Evolutionary conservation across 2,113 vertebrate genomes (phyloP).

Genomic region (Rhabdornis inornatus): DNA sequence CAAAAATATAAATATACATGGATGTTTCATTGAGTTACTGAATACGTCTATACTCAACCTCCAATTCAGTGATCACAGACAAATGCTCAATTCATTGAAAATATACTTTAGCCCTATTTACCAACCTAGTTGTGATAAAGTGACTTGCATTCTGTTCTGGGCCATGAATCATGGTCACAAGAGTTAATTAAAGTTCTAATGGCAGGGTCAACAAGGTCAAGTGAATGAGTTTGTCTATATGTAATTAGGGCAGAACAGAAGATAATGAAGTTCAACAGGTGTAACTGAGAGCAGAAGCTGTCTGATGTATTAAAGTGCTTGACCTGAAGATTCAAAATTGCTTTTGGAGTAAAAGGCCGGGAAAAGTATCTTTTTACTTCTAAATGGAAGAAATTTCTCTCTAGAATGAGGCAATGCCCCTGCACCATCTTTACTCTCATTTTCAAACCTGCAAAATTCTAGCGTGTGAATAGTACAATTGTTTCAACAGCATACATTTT

Average conservation of each 20-base stretch:
- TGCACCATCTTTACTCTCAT: neutral
- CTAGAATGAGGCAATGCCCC: neutral
- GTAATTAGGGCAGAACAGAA: neutral
- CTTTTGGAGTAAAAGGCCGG: neutral
- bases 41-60: neutral
- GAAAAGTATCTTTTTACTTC: neutral
- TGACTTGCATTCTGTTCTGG: slow-evolving; percentile 25
- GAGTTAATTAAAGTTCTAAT: slow-evolving; percentile 48
- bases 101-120: neutral
- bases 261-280: slow-evolving; percentile 41
- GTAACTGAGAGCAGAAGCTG: neutral
- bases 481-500: neutral
- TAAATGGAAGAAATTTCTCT: neutral
- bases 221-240: slow-evolving; percentile 20
- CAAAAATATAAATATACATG: slow-evolving; percentile 1
- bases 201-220: slow-evolving; percentile 32
- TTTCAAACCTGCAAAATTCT: neutral
- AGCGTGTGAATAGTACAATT: neutral
- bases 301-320: neutral
- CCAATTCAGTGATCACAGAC: neutral
- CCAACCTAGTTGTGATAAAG: neutral
- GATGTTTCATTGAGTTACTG: neutral
- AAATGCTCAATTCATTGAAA: slow-evolving; percentile 5
- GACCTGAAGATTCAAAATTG: neutral
- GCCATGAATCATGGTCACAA: neutral